Percentiles rank a stretch among this genome's conserved stretches.
These are phyloP conservation scores for Caenorhabditis afra DNA, from an alignment of 2,888 invertebrate genomes.

Conservation along the genomic window DNA sequence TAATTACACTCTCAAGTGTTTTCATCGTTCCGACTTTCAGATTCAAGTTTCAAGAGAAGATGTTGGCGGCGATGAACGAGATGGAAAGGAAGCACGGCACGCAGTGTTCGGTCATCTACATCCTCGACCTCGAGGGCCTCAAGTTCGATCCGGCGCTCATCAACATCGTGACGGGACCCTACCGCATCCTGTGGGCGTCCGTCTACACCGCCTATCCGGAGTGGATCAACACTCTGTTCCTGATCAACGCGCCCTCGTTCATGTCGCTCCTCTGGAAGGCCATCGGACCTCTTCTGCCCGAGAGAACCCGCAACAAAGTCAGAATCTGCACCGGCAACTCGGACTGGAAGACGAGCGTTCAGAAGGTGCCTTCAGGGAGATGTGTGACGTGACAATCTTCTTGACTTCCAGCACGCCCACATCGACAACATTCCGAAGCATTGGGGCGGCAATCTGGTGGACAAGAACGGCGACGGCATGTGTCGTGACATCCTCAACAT, in stretches of 20 bases:
- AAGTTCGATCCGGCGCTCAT: slow-evolving; percentile 72
- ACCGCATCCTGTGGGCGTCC: slow-evolving; percentile 74
- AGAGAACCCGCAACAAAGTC: slow-evolving; percentile 73
- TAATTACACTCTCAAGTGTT: not conserved
- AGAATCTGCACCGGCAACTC: slow-evolving; percentile 62
- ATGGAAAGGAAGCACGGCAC: slow-evolving; percentile 68
- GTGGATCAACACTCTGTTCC: slow-evolving; percentile 71
- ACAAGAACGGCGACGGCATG: slow-evolving; percentile 69
- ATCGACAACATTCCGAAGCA: slow-evolving; percentile 71
- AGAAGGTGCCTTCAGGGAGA: slow-evolving; percentile 49
- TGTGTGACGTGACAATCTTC: not conserved
- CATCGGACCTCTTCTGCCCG: slow-evolving; percentile 72
- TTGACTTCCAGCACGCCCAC: slow-evolving; percentile 59
- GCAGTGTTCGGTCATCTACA: slow-evolving; percentile 69
- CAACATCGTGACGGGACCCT: slow-evolving; percentile 74
- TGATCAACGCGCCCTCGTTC: slow-evolving; percentile 74
- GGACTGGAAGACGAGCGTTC: slow-evolving; percentile 66
- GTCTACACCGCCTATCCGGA: slow-evolving; percentile 76
- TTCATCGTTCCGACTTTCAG: slow-evolving; percentile 49
- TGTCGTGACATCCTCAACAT: slow-evolving; percentile 70
- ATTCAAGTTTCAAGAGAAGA: slow-evolving; percentile 71
- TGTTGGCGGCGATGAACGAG: slow-evolving; percentile 71
- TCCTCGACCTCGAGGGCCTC: slow-evolving; percentile 74
- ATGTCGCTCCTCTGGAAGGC: slow-evolving; percentile 75
- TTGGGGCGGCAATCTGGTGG: slow-evolving; percentile 73